Evolutionary conservation across 2,113 vertebrate species (phyloP).

Genomic region (Morone saxatilis): DNA sequence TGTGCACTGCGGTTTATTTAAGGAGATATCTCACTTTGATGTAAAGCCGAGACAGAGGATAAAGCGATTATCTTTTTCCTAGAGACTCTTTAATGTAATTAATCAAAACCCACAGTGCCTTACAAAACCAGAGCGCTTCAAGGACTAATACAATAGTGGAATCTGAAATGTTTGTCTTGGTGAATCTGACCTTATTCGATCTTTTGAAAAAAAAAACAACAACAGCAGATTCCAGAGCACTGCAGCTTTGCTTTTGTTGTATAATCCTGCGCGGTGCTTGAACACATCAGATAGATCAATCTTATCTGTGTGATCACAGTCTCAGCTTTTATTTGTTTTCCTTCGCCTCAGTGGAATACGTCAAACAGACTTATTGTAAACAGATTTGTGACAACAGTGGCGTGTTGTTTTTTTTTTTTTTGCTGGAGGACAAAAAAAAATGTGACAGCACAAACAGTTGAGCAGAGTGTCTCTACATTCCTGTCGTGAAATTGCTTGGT

Average conservation of each 20-base stretch:
- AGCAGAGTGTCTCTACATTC: slow-evolving; percentile 64
- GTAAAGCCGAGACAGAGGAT: not conserved
- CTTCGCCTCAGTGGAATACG: slow-evolving; percentile 36
- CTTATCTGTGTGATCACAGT: slow-evolving; percentile 29
- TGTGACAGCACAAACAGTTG: slow-evolving; percentile 35
- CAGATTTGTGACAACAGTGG: slow-evolving; percentile 31
- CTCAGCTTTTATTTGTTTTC: slow-evolving; percentile 57
- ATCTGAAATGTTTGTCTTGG: slow-evolving; percentile 38
- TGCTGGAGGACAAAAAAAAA: not conserved
- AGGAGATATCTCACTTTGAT: slow-evolving; percentile 32
- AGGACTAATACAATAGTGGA: slow-evolving; percentile 3
- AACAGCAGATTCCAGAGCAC: slow-evolving; percentile 16
- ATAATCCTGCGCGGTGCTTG: slow-evolving; percentile 3
- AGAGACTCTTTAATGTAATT: slow-evolving; percentile 12
- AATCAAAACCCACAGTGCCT: slow-evolving; percentile 4
- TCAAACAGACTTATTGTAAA: slow-evolving; percentile 56
- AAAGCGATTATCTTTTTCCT: not conserved
- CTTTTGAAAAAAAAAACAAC: not conserved
- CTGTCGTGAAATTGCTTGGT: slow-evolving; percentile 66
- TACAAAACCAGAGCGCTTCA: not conserved
- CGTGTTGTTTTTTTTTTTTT: slow-evolving; percentile 7
- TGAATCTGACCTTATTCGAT: slow-evolving; percentile 36
- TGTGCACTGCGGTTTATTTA: slow-evolving; percentile 35
- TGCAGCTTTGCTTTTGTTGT: slow-evolving; percentile 19
- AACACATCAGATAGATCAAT: slow-evolving; percentile 17